phyloP scores from a whole-genome alignment of 53 echinoderm and acorn worm genomes.

The Astropecten irregularis region DNA sequence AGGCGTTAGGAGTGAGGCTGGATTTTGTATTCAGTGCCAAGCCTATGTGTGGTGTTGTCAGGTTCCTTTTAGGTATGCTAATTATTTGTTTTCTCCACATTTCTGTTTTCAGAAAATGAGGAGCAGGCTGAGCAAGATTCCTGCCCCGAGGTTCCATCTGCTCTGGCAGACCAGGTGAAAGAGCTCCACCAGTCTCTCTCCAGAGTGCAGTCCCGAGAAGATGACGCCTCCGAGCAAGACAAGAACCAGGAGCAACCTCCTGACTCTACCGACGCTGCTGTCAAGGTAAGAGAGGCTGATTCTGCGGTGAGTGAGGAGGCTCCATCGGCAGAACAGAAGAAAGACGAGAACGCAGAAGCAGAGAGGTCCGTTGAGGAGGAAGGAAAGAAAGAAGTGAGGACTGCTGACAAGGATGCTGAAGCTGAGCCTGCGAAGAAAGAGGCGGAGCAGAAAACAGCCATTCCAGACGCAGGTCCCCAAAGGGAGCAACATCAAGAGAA shows the following conservation, averaged over 20 bases:
- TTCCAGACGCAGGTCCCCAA: no score
- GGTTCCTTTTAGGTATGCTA: no score
- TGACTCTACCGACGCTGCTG: not conserved
- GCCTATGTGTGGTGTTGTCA: no score
- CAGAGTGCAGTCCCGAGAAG: conserved; percentile 56
- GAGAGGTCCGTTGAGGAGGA: not conserved
- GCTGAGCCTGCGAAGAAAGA: no score
- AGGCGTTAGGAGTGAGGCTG: no score
- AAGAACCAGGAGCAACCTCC: not conserved
- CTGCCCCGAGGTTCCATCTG: conserved; percentile 47
- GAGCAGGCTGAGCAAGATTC: not conserved
- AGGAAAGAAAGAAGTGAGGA: not conserved
- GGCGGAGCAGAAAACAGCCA: no score
- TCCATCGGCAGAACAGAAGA: not conserved
- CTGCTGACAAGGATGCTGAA: no score
- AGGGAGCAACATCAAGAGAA: no score
- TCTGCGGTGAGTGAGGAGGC: conserved; percentile 21
- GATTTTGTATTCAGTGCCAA: no score
- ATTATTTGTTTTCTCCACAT: not conserved
- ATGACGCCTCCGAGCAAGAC: not conserved
- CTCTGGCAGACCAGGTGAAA: conserved; percentile 72
- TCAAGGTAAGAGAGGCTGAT: not conserved
- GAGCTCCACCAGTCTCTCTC: conserved; percentile 72
- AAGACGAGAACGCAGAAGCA: not conserved
- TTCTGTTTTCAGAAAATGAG: conserved; percentile 27